These are phyloP conservation scores for Drosophila stalkeri DNA, from an alignment of 2,888 invertebrate genomes.

Conservation along the genomic window DNA sequence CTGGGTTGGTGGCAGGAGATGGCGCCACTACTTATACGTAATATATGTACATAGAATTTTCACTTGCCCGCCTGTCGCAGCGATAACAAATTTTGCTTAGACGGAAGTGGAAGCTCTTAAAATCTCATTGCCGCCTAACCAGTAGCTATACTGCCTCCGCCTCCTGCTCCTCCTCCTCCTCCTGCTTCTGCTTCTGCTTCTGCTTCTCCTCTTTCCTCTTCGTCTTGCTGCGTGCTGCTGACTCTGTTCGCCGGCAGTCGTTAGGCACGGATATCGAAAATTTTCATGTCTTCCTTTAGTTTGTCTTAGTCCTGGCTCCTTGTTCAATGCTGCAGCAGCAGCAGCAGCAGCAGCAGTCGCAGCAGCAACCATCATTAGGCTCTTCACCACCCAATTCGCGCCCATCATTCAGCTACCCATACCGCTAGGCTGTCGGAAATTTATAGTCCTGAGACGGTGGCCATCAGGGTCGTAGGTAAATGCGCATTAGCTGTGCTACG, in stretches of 20 bases:
- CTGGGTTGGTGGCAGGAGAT: background rate
- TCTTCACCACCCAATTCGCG: conserved; percentile 1
- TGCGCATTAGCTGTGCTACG: conserved; percentile 64
- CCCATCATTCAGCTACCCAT: conserved; percentile 19
- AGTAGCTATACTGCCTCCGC: background rate
- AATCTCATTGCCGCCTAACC: conserved; percentile 71
- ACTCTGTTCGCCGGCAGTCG: conserved; percentile 56
- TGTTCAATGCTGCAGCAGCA: conserved; percentile 45
- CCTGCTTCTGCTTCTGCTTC: background rate
- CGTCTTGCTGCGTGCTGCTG: background rate
- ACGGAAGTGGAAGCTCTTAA: conserved; percentile 80
- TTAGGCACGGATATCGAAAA: conserved; percentile 80
- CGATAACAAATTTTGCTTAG: conserved; percentile 77
- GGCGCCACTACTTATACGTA: conserved; percentile 44
- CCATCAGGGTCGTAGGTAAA: conserved; percentile 60
- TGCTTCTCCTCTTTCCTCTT: background rate
- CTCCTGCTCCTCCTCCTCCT: background rate
- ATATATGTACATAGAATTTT: conserved; percentile 43
- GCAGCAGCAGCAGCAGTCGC: conserved; percentile 1
- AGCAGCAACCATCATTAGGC: conserved; percentile 65
- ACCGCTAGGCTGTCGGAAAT: conserved; percentile 56
- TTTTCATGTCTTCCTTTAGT: conserved; percentile 82
- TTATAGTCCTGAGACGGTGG: conserved; percentile 66
- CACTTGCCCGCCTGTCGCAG: conserved; percentile 49
- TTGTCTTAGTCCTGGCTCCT: conserved; percentile 65